Conservation (phyloP, 2,797 vertebrate species). For the Syndactyla subalaris region DNA sequence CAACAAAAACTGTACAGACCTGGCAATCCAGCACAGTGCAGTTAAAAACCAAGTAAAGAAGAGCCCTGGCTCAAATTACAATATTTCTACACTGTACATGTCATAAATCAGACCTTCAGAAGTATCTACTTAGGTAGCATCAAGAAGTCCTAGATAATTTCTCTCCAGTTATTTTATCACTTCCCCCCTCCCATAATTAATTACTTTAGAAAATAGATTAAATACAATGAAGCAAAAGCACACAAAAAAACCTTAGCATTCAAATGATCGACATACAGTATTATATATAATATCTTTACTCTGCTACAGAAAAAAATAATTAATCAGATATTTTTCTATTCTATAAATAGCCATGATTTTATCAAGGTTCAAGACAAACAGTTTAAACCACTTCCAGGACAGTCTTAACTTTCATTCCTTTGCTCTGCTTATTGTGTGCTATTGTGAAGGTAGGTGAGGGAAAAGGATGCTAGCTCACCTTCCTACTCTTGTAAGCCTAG, state of each 20-base stretch:
- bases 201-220: not conserved
- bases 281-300: not conserved
- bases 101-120: not conserved
- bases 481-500: not conserved
- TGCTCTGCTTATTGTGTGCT: not conserved
- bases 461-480: not conserved
- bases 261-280: not conserved
- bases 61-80: not conserved
- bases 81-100: not conserved
- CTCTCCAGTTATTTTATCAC: not conserved
- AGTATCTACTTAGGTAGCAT: not conserved
- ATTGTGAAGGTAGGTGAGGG: not conserved
- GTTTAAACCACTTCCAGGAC: not conserved
- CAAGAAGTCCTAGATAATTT: not conserved
- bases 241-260: not conserved
- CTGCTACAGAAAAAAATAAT: not conserved
- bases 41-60: not conserved
- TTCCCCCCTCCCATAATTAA: not conserved
- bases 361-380: not conserved
- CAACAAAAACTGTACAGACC: not conserved
- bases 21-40: not conserved
- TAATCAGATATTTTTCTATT: not conserved
- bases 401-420: not conserved
- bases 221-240: not conserved
- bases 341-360: not conserved